These are phyloP conservation scores for Listronotus oregonensis DNA, from an alignment of 1,140 invertebrate species.

Conservation along the genomic window DNA sequence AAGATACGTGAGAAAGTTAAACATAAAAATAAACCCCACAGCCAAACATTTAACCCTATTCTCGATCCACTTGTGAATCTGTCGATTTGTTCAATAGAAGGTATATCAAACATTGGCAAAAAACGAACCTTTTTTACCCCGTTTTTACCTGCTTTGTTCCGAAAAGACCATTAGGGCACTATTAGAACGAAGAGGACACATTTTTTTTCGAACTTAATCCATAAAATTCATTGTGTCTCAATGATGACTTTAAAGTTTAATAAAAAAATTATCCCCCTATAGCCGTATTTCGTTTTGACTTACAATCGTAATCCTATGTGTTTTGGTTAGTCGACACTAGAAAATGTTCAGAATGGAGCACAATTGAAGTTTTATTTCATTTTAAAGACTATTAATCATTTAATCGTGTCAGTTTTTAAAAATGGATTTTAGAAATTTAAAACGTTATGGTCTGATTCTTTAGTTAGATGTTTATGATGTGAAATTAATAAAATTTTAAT, in stretches of 20 bases:
- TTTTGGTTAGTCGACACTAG: slow-evolving; percentile 30
- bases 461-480: slow-evolving; percentile 2
- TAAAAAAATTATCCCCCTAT: slow-evolving; percentile 24
- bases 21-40: slow-evolving; percentile 31
- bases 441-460: slow-evolving; percentile 7
- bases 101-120: slow-evolving; percentile 32
- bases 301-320: slow-evolving; percentile 28
- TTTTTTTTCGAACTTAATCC: slow-evolving; percentile 32
- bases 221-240: slow-evolving; percentile 34
- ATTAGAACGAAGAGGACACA: slow-evolving; percentile 33
- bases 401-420: slow-evolving; percentile 1
- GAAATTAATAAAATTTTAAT: slow-evolving; percentile 5
- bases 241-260: slow-evolving; percentile 32
- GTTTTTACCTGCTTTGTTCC: slow-evolving; percentile 30
- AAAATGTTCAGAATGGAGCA: slow-evolving; percentile 6
- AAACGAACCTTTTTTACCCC: slow-evolving; percentile 25
- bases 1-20: slow-evolving; percentile 36
- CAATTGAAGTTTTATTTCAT: slow-evolving; percentile 7
- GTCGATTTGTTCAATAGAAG: slow-evolving; percentile 37
- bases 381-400: slow-evolving; percentile 14
- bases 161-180: slow-evolving; percentile 32
- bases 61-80: slow-evolving; percentile 34
- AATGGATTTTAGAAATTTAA: slow-evolving; percentile 16
- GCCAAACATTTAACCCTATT: slow-evolving; percentile 30
- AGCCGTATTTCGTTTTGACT: slow-evolving; percentile 17